Percentiles rank a stretch among this genome's conserved stretches.
Conservation (phyloP, 2,113 vertebrate species). For the Hypanus sabinus region DNA sequence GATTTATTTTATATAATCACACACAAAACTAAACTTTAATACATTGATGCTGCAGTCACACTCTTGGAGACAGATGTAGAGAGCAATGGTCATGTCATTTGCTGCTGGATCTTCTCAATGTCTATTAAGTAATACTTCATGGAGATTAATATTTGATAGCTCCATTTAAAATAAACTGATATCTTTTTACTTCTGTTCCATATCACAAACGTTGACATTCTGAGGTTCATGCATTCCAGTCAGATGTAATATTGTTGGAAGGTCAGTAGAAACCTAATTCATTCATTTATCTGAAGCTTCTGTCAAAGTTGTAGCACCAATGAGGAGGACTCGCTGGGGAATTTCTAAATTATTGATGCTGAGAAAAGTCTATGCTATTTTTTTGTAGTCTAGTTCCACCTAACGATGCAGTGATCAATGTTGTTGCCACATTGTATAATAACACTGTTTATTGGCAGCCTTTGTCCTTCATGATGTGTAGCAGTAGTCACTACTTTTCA, state of each 20-base stretch:
- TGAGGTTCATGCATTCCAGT: not conserved
- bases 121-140: too few relatives aligned
- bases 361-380: not conserved
- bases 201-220: not conserved
- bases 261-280: not conserved
- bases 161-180: not conserved
- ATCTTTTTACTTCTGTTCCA: not conserved
- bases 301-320: not conserved
- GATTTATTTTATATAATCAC: too few relatives aligned
- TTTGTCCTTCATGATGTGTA: not conserved
- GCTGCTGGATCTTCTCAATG: too few relatives aligned
- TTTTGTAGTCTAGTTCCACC: not conserved
- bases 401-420: too few relatives aligned
- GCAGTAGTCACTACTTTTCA: not conserved
- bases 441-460: not conserved
- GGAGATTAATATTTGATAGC: not conserved
- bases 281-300: not conserved
- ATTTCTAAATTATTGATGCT: not conserved
- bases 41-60: too few relatives aligned
- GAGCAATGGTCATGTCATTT: too few relatives aligned
- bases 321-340: not conserved
- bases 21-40: too few relatives aligned
- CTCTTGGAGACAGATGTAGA: too few relatives aligned
- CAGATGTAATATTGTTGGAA: not conserved
- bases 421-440: not conserved